Conservation (phyloP, 2,888 invertebrate species). For the Tinea semifulvella region DNA sequence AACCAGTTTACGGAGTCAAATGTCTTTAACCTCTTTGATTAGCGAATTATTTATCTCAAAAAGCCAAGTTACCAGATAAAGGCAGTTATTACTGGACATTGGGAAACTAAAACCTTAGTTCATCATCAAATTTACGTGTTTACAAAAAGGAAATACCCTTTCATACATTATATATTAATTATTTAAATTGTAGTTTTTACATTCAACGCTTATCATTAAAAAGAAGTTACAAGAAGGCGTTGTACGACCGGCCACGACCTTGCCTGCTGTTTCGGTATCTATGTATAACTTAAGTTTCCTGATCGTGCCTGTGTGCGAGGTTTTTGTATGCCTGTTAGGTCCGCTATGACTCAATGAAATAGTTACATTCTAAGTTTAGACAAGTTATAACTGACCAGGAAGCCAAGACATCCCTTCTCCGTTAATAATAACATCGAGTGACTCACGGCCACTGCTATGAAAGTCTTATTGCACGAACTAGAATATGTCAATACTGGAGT, state of each 20-base stretch:
- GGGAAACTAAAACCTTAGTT: background rate
- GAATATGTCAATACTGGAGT: conserved; percentile 25
- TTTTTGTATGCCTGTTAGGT: conserved; percentile 3
- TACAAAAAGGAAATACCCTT: background rate
- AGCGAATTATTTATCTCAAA: conserved; percentile 11
- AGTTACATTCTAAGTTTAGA: conserved; percentile 9
- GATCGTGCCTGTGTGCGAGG: conserved; percentile 4
- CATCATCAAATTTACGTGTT: background rate
- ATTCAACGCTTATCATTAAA: conserved; percentile 4
- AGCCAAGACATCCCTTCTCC: conserved; percentile 1
- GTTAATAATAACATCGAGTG: conserved; percentile 2
- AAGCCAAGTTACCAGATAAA: conserved; percentile 6
- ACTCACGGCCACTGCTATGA: background rate
- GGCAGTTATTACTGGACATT: conserved; percentile 4
- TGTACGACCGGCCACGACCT: conserved; percentile 53
- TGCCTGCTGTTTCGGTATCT: conserved; percentile 29
- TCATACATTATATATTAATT: too few species aligned
- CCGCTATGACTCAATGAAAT: conserved; percentile 3
- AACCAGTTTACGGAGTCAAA: conserved; percentile 7
- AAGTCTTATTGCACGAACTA: conserved; percentile 7
- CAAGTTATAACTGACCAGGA: conserved; percentile 7
- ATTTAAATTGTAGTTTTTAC: background rate
- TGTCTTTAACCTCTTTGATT: conserved; percentile 13
- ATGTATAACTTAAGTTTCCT: conserved; percentile 8
- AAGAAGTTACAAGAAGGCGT: conserved; percentile 32